These are phyloP conservation scores for Electrophaes corylata DNA, from an alignment of 2,888 invertebrate genomes.

Conservation along the genomic window DNA sequence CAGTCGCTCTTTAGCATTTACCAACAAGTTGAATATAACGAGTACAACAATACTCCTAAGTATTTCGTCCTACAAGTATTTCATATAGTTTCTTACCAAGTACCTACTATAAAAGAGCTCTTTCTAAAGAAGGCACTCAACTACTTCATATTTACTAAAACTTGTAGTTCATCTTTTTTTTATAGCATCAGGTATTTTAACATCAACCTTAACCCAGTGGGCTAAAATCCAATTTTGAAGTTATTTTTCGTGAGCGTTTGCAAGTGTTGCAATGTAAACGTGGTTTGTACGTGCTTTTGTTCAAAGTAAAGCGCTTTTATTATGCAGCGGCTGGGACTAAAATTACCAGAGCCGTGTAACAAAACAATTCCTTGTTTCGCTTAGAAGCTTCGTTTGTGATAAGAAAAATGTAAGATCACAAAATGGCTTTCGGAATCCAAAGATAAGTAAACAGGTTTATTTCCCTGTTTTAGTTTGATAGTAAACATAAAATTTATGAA, in stretches of 20 bases:
- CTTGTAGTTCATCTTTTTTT: neutral
- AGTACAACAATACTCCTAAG: too few species aligned
- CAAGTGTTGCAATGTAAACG: conserved; percentile 15
- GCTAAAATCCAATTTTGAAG: conserved; percentile 3
- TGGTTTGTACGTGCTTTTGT: conserved; percentile 11
- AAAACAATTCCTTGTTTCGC: neutral
- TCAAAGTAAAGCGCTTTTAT: conserved; percentile 19
- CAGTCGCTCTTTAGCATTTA: too few species aligned
- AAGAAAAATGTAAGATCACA: neutral
- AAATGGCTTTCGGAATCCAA: neutral
- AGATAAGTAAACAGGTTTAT: neutral
- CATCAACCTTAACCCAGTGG: conserved; percentile 10
- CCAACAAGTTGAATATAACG: too few species aligned
- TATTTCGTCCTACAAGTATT: too few species aligned
- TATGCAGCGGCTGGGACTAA: conserved; percentile 8
- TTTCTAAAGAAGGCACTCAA: too few species aligned
- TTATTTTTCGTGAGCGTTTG: conserved; percentile 1
- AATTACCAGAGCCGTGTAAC: too few species aligned
- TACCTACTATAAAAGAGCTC: too few species aligned
- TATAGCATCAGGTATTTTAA: neutral
- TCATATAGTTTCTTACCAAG: too few species aligned
- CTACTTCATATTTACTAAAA: neutral
- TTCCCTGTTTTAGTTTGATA: too few species aligned
- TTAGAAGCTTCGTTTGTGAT: neutral
- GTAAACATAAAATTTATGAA: too few species aligned